These are phyloP conservation scores for Nebria ingens DNA, from an alignment of 1,140 invertebrate species.

Conservation along the genomic window DNA sequence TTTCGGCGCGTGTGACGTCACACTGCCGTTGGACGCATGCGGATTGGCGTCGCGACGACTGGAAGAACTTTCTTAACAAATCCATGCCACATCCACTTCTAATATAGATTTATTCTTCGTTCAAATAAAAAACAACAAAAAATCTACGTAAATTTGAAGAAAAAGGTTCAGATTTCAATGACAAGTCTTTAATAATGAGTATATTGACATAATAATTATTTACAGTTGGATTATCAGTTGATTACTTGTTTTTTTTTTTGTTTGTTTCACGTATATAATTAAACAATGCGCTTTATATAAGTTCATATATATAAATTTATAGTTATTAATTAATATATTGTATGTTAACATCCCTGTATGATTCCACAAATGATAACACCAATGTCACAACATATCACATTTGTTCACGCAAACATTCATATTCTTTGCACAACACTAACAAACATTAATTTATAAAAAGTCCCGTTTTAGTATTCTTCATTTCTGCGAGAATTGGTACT, in stretches of 20 bases:
- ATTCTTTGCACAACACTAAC: not conserved
- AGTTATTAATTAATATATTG: no score
- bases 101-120: no score
- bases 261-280: not conserved
- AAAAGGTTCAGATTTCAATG: no score
- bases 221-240: not conserved
- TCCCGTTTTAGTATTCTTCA: constrained; percentile 15
- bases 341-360: not conserved
- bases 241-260: not conserved
- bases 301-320: not conserved
- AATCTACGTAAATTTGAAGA: no score
- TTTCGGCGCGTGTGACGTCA: constrained; percentile 25
- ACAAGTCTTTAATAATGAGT: no score
- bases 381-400: not conserved
- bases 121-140: no score
- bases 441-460: not conserved
- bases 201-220: not conserved
- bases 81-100: no score
- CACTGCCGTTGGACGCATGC: constrained; percentile 22
- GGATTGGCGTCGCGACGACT: no score
- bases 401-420: not conserved
- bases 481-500: constrained; percentile 23
- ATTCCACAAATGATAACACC: not conserved
- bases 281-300: not conserved
- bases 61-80: no score